These are phyloP conservation scores for Drepana falcataria DNA, from an alignment of 2,888 invertebrate species.

Conservation along the genomic window DNA sequence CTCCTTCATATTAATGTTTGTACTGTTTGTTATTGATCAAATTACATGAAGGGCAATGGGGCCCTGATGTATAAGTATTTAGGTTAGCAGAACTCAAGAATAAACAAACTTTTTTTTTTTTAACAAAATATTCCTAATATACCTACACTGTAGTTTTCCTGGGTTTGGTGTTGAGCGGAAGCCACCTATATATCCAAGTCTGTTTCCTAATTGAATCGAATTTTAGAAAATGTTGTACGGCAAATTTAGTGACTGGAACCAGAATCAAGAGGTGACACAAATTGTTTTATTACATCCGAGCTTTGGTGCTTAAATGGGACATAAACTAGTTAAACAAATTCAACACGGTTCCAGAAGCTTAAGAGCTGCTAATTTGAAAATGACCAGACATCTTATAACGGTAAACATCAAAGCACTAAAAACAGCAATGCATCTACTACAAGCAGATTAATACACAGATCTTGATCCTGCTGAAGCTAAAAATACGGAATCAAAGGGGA, in stretches of 20 bases:
- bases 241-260: neutral
- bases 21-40: too few species aligned
- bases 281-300: constrained; percentile 16
- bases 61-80: neutral
- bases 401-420: constrained; percentile 72
- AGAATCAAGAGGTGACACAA: constrained; percentile 9
- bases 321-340: constrained; percentile 33
- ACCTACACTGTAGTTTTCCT: neutral
- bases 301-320: constrained; percentile 27
- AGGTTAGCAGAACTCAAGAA: neutral
- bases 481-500: constrained; percentile 77
- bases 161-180: neutral
- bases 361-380: constrained; percentile 58
- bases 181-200: neutral
- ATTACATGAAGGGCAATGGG: too few species aligned
- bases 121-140: neutral
- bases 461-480: constrained; percentile 63
- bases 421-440: constrained; percentile 49
- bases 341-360: constrained; percentile 42
- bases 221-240: too few species aligned
- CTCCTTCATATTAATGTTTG: too few species aligned
- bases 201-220: too few species aligned
- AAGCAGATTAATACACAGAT: constrained; percentile 74
- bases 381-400: constrained; percentile 66
- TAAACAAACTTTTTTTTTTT: too few species aligned